Base-by-base conservation (phyloP, 2,888 invertebrate genomes). In the Sphaerophoria rueppellii region DNA sequence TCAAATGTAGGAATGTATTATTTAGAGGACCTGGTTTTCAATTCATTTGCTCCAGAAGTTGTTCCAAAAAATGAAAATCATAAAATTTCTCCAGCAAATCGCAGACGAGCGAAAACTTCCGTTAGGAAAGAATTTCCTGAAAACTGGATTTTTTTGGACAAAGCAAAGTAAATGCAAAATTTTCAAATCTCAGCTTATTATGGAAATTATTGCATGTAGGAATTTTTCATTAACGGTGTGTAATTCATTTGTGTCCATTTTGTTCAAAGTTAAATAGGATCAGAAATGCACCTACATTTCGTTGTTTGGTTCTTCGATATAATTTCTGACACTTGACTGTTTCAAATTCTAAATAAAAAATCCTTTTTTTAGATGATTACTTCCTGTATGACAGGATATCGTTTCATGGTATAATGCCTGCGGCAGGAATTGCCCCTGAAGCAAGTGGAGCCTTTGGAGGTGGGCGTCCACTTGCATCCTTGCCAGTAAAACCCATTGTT, bases 101-200 rank as follows among this genome's bases (percentile, higher is more conserved):
- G 60, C 12, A 43, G 12, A 24, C n/a, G 5, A 6, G 14, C 4
- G 6, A 4, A 11, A 35, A 63, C 94, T 16, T 11, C 14, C 7
- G 24, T 90, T 57, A 93, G 95, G 89, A 94, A 93, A 91, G 92
- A 94, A 90, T 95, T 95, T 91, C 95, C 95, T 50, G 95, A 95
- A 92, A 95, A 95, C 67, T 95, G 95, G 95, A 93, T 94, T 88
- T 92, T 93, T 89, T 91, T 93, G 87, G 93, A 93, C 82, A 93
- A 90, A 43, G 89, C 89, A 77, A 89, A 88, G 88, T 88, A 78
- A 82, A 82, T 67, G 24, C 24, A 24, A 24, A 63, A 48, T 11
- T 5, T 43, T 43, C 6, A 40, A 40, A 4, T 43, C 12, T 43
- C 12, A 43, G 43, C 12, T 7, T 3, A 9, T 43, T 43, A 11